Base-by-base conservation (phyloP, 64 coral and sea anemone species). In the Pachyseris speciosa region DNA sequence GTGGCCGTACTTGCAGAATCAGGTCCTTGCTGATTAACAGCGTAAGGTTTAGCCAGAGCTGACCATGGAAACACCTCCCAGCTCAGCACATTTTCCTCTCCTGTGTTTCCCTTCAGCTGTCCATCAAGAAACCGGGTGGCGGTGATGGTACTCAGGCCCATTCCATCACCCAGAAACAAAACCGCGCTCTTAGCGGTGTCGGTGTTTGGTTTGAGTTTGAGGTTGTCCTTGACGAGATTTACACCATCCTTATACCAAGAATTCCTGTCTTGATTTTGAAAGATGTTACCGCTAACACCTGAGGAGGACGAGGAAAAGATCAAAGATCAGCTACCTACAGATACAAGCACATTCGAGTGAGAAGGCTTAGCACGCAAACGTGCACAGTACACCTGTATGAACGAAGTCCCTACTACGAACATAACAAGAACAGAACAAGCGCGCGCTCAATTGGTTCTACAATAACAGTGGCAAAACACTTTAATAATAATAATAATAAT, bases 1-100 rank as follows among this genome's bases (percentile, higher is more conserved):
- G 93, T 95, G 0, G 96, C 89, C 9, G 93, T 90, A 3, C 96
- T 94, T 61, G 96, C 96, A 17, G 96, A 98, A 28, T 98, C 96
- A 2, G 96, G 47, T 9, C 86, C 84, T 22, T 98, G 96, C 10
- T 43, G 58, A 66, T 98, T 85, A 10, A 91, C 95, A 44, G 89
- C 88, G 73, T 98, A 98, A 5, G 96, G 95, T 72, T 98, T 98
- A 37, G 85, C 78, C 2, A 95, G 66, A 13, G 96, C 96, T 33
- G 96, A 72, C 74, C 71, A 90, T 0, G 96, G 96, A 25, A 89
- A 98, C 31, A 64, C 53, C 52, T 98, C 96, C 26, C 57, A 98
- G 59, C 96, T 90, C 32, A 98, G 44, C 16, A 81, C 29, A 39
- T 86, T 86, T 30, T 93, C 91, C 47, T 93, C 91, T 2, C 91